Conservation (phyloP, 2,888 invertebrate species). For the Brachyptera putata region DNA sequence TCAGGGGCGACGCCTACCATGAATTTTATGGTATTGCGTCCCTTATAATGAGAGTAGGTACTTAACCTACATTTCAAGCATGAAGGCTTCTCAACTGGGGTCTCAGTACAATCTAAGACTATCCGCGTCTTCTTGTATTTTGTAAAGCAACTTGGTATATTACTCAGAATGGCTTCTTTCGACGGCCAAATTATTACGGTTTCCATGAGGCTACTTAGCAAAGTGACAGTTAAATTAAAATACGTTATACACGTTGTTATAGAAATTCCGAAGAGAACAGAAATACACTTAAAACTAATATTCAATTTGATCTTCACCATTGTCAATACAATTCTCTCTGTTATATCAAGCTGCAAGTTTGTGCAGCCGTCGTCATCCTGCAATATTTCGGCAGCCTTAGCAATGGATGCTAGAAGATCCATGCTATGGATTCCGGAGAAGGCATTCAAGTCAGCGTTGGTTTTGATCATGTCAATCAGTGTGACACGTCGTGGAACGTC, state of each 20-base stretch:
- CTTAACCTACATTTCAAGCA: not conserved
- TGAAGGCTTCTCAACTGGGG: not conserved
- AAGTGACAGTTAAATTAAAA: not conserved
- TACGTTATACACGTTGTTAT: not conserved
- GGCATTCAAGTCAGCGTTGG: too few species aligned
- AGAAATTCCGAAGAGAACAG: not conserved
- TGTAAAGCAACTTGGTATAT: not conserved
- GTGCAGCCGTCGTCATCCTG: too few species aligned
- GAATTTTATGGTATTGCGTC: not conserved
- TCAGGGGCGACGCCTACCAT: not conserved
- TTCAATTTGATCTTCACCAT: not conserved
- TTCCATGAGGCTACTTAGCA: not conserved
- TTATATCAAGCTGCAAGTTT: too few species aligned
- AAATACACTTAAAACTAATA: not conserved
- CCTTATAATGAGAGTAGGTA: not conserved
- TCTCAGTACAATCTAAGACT: not conserved
- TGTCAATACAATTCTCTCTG: not conserved
- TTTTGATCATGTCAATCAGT: too few species aligned
- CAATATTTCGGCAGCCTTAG: too few species aligned
- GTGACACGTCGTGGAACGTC: too few species aligned
- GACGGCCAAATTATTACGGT: not conserved
- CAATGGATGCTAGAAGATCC: too few species aligned
- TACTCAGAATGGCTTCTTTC: not conserved
- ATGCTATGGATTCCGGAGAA: too few species aligned
- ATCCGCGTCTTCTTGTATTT: not conserved